A percentile compares a stretch with the other conserved stretches of the same genome.
Conservation (phyloP, 2,113 vertebrate species). For the Antigone vipio region DNA sequence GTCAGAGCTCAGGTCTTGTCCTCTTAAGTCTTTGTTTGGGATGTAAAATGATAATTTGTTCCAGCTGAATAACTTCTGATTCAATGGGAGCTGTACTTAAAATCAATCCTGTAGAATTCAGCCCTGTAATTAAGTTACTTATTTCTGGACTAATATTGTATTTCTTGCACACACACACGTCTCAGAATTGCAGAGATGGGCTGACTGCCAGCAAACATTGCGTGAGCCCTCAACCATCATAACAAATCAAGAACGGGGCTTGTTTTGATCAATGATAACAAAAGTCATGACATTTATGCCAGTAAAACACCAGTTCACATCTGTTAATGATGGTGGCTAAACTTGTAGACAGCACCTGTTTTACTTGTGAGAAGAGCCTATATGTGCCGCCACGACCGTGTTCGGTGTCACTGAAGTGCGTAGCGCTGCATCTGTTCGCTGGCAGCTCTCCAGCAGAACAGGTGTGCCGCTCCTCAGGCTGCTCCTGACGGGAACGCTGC, state of each 20-base stretch:
- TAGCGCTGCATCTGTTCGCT: neutral
- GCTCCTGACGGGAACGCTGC: neutral
- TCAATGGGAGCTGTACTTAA: neutral
- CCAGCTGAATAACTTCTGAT: neutral
- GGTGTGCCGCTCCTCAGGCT: neutral
- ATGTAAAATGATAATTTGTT: neutral
- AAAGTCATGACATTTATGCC: neutral
- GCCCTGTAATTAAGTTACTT: neutral
- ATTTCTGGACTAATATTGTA: neutral
- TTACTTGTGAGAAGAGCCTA: neutral
- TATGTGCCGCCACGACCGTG: neutral
- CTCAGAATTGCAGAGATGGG: neutral
- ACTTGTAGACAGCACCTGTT: neutral
- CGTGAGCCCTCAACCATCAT: neutral
- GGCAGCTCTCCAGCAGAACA: constrained; percentile 33
- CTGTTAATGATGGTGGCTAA: neutral
- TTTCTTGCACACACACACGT: neutral
- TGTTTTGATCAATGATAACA: neutral
- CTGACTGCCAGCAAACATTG: neutral
- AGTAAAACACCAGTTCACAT: neutral
- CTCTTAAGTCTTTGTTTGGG: neutral
- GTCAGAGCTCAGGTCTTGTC: neutral
- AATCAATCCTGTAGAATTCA: neutral
- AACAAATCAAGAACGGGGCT: neutral
- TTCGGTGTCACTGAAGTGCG: neutral